These are phyloP conservation scores for Rhinogobius similis DNA, from an alignment of 2,113 vertebrate genomes.

Conservation along the genomic window DNA sequence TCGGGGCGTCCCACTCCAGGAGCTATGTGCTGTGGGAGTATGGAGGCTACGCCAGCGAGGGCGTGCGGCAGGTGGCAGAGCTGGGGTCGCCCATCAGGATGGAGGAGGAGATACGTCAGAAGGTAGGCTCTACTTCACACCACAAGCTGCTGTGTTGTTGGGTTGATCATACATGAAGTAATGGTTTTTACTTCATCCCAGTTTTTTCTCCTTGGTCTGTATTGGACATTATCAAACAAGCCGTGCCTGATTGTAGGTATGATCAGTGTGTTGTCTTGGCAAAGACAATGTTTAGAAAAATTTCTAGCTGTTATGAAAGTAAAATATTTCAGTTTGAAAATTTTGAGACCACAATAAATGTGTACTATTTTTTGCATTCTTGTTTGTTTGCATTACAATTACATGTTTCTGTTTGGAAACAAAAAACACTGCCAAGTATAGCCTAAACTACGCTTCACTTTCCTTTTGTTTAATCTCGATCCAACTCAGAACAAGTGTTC, in stretches of 20 bases:
- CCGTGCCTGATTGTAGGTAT: no score
- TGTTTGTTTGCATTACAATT: no score
- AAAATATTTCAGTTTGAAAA: neutral
- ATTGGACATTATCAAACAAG: neutral
- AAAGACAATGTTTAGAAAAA: neutral
- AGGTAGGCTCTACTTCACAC: constrained; percentile 74
- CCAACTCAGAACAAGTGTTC: neutral
- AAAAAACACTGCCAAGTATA: neutral
- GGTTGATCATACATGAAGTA: neutral
- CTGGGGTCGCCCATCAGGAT: constrained; percentile 96
- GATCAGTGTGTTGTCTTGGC: neutral
- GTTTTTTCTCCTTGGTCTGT: neutral
- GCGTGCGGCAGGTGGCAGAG: constrained; percentile 93
- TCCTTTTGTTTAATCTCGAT: neutral
- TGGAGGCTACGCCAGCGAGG: constrained; percentile 91
- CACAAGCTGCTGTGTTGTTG: neutral
- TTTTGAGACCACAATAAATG: no score
- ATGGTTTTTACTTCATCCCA: neutral
- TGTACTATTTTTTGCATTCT: no score
- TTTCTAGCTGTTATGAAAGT: neutral
- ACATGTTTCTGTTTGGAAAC: neutral
- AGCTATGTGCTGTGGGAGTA: constrained; percentile 95
- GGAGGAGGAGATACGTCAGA: constrained; percentile 97
- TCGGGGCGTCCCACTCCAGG: constrained; percentile 93
- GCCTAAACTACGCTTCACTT: neutral